phyloP scores from a whole-genome alignment of 2,797 vertebrate species.

The Trematocara caparti region DNA sequence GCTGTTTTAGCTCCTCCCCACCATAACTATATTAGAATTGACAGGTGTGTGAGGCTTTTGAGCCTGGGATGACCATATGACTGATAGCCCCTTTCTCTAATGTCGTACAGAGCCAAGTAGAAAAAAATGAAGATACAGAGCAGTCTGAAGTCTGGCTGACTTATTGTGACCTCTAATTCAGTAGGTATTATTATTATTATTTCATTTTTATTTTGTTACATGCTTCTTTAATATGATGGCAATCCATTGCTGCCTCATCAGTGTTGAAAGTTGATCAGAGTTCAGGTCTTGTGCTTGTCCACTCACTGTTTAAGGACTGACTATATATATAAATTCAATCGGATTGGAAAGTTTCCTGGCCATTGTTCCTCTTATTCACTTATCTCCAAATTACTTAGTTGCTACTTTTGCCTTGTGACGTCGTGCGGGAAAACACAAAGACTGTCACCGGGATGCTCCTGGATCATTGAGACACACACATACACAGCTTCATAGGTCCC shows the following conservation, averaged over 20 bases:
- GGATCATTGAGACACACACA: not conserved
- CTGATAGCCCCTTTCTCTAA: not conserved
- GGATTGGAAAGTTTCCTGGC: not conserved
- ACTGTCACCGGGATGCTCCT: not conserved
- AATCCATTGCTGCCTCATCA: not conserved
- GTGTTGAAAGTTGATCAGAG: not conserved
- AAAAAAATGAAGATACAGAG: not conserved
- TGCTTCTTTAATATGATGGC: not conserved
- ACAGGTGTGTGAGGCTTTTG: not conserved
- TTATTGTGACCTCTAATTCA: not conserved
- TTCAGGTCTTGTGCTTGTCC: not conserved
- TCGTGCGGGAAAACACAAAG: not conserved
- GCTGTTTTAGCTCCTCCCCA: not conserved
- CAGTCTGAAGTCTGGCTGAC: not conserved
- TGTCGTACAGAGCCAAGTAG: not conserved
- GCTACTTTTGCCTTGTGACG: not conserved
- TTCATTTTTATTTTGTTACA: not conserved
- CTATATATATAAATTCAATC: not conserved
- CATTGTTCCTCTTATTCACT: not conserved
- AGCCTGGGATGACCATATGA: not conserved
- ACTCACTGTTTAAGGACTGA: not conserved
- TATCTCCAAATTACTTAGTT: not conserved
- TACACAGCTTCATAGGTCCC: not conserved
- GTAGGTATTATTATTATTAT: not conserved
- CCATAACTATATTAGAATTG: not conserved